Base-by-base conservation (phyloP, 1,140 invertebrate species). In the Polypedilum pembai region DNA sequence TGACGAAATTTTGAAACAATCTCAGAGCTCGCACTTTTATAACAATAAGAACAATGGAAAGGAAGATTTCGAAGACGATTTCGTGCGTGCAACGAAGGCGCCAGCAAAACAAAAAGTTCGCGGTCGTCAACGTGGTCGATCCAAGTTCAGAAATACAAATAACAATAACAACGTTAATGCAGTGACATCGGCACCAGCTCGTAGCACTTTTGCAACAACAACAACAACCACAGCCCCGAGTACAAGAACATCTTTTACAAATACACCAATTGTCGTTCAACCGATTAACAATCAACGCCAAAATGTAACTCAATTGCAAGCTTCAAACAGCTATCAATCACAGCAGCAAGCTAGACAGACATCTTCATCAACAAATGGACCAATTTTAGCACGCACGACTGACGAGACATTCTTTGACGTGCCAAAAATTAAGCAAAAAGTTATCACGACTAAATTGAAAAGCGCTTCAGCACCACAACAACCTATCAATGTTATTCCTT, bases 11-110 rank as follows among this genome's bases (percentile, higher is more conserved):
- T 83, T 87, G 69, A 85, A 86, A 69, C 85, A 86, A 73, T 88
- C 86, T 74, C 87, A 87, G 77, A 89, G 86, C 75, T 86, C 87
- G 41, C 88, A 88, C 77, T 88, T 88, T 78, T 89, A 87, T 78
- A 85, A 85, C 76, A 88, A 86, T 77, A 80, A 82, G 40, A 89
- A 88, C 77, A 83, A 83, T 33, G 86, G 85, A 45, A 79, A 80
- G 74, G 81, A 82, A 74, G 77, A 77, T 73, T 80, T 79, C 56
- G 78, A 79, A 17, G 87, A 89, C 76, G 65, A 78, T 80, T 73
- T 77, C 77, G 5, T 73, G 72, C 8, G 78, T 78, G 10, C 74
- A 78, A 73, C 76, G 18, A 69, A 69, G 10, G 15, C 65, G 8
- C 65, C 65, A 21, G 17, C 20, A 5, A 69, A 69, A 21, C 65